Base-by-base conservation (phyloP, 2,797 vertebrate genomes). In the Sylvilagus floridanus region DNA sequence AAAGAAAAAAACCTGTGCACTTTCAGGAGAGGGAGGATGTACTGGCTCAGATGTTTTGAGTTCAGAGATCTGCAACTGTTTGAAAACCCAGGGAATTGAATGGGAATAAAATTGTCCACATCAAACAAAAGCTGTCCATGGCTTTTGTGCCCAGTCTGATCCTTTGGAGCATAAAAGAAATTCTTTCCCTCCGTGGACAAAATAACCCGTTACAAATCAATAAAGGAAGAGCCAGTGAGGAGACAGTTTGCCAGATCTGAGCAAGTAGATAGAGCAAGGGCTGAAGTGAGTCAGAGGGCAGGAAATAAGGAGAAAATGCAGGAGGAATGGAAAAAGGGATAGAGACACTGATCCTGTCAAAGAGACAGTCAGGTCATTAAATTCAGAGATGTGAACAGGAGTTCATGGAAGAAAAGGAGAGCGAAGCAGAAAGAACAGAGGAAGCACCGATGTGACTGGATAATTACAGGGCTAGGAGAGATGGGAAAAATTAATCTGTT, bases 31-130 rank as follows among this genome's bases (percentile, higher is more conserved):
- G n/a, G 8, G 79, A 83, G 30, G n/a, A 62, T 84, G 88, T 63
- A 77, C 86, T 84, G 60, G 52, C 69, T 96, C 82, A 77, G 68
- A 93, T 85, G 66, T 88, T 96, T 93, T 91, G 73, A 96, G 84
- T 94, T 95, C 93, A 96, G 84, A 93, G 81, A 94, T 93, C 88
- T 91, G 52, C 63, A 95, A 62, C 69, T 93, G 8, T 96, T 96
- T 96, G 94, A 96, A 97, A 96, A 97, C 60, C 30, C 54, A 88
- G 86, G 24, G 37, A 96, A 93, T 2, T 90, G 84, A 96, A 90
- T 93, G 52, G 91, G 86, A 94, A 96, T 94, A 94, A 96, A 96
- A 96, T 71, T 92, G 90, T 97, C 76, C 93, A 96, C 88, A 96
- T 96, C 92, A 97, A 96, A 95, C 91, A 95, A 93, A 94, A 96